These are phyloP conservation scores for Naja naja DNA, from an alignment of 2,113 vertebrate species.

Conservation along the genomic window DNA sequence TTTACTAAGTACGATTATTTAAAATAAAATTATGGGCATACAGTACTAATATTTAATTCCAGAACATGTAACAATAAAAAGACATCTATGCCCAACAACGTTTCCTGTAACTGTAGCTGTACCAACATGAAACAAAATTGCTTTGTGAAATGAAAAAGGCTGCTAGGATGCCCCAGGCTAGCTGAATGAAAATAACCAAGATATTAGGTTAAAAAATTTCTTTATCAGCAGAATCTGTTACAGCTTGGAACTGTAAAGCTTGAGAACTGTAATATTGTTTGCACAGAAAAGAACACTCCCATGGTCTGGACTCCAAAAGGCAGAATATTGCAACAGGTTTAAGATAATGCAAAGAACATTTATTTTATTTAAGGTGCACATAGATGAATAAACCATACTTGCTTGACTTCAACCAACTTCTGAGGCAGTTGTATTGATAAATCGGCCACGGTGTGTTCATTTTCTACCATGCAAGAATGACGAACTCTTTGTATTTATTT, in stretches of 20 bases:
- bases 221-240: not conserved
- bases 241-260: not conserved
- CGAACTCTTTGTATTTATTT: not conserved
- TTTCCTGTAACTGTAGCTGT: not conserved
- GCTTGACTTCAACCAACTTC: not conserved
- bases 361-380: not conserved
- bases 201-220: not conserved
- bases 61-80: not conserved
- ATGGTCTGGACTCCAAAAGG: not conserved
- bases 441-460: not conserved
- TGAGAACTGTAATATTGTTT: not conserved
- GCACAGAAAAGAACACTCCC: too few species aligned
- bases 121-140: not conserved
- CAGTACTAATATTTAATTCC: not conserved
- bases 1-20: not conserved
- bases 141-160: not conserved
- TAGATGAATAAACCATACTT: not conserved
- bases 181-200: not conserved
- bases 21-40: not conserved
- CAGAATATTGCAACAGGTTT: not conserved
- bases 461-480: not conserved
- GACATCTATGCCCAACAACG: not conserved
- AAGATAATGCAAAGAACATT: not conserved
- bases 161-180: not conserved
- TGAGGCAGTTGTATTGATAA: not conserved